A percentile compares a stretch with the other conserved stretches of the same genome.
phyloP scores from a whole-genome alignment of 2,113 vertebrate species.

The Syngnathus typhle region DNA sequence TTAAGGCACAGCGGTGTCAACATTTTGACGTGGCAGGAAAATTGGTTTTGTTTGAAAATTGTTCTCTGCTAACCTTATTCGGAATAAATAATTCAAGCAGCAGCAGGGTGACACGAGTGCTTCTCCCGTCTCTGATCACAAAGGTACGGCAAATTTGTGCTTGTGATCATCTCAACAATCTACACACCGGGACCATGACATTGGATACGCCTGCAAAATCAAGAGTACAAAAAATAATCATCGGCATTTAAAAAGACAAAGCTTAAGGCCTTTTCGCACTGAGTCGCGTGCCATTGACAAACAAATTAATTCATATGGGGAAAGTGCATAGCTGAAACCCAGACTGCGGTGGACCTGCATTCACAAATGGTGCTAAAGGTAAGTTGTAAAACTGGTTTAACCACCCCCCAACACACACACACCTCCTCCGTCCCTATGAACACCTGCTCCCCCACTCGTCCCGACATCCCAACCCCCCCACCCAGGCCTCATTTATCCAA shows the following conservation, averaged over 20 bases:
- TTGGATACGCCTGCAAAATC: neutral
- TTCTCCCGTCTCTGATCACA: slow-evolving; percentile 10
- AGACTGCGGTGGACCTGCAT: neutral
- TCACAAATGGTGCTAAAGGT: slow-evolving; percentile 1
- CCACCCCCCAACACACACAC: neutral
- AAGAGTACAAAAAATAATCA: no score
- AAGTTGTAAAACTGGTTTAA: slow-evolving; percentile 17
- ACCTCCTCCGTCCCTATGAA: slow-evolving; percentile 29
- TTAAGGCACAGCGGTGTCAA: slow-evolving; percentile 13
- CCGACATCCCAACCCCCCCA: slow-evolving; percentile 37
- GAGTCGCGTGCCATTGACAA: no score
- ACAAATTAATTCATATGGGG: no score
- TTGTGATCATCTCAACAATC: slow-evolving; percentile 25
- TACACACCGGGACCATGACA: neutral
- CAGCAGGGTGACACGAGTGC: slow-evolving; percentile 10
- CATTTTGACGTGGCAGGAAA: slow-evolving; percentile 26
- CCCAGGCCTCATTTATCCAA: slow-evolving; percentile 26
- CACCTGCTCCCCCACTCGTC: slow-evolving; percentile 59
- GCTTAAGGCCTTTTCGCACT: neutral
- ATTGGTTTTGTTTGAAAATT: slow-evolving; percentile 11
- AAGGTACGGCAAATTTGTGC: slow-evolving; percentile 42
- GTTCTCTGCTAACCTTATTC: slow-evolving; percentile 13
- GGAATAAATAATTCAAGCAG: slow-evolving; percentile 39
- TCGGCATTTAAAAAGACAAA: neutral
- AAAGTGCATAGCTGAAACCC: neutral